phyloP scores from a whole-genome alignment of 2,113 vertebrate genomes.

The Pelusios castaneus region DNA sequence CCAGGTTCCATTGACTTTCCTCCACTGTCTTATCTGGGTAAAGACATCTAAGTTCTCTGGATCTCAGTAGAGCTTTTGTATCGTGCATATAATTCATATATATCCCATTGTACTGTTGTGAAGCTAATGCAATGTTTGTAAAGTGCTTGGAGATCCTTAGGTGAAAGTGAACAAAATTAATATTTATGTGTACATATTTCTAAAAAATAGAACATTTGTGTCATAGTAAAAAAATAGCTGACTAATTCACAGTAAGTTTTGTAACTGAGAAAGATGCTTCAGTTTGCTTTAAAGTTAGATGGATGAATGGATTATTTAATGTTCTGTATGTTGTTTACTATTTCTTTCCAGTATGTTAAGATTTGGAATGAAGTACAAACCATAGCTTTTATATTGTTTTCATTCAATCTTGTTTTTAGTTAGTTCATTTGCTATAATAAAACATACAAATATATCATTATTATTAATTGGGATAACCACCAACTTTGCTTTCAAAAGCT shows the following conservation, averaged over 20 bases:
- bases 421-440: constrained; percentile 71
- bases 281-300: constrained; percentile 39
- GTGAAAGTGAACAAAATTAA: background rate
- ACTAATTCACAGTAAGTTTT: background rate
- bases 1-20: background rate
- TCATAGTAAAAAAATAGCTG: background rate
- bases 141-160: background rate
- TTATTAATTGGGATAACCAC: constrained; percentile 63
- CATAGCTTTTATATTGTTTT: constrained; percentile 64
- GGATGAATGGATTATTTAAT: constrained; percentile 57
- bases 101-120: background rate
- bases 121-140: background rate
- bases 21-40: background rate
- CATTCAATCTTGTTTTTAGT: constrained; percentile 59
- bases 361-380: constrained; percentile 58
- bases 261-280: constrained; percentile 26
- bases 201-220: background rate
- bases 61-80: background rate
- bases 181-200: background rate
- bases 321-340: constrained; percentile 18
- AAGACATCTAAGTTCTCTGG: background rate
- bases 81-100: background rate
- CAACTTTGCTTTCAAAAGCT: constrained; percentile 55
- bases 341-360: constrained; percentile 61
- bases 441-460: constrained; percentile 59